Percentiles rank a stretch among this genome's conserved stretches.
Evolutionary conservation across 2,797 vertebrate genomes (phyloP).

Genomic region (Mormyrops attenuatus): DNA sequence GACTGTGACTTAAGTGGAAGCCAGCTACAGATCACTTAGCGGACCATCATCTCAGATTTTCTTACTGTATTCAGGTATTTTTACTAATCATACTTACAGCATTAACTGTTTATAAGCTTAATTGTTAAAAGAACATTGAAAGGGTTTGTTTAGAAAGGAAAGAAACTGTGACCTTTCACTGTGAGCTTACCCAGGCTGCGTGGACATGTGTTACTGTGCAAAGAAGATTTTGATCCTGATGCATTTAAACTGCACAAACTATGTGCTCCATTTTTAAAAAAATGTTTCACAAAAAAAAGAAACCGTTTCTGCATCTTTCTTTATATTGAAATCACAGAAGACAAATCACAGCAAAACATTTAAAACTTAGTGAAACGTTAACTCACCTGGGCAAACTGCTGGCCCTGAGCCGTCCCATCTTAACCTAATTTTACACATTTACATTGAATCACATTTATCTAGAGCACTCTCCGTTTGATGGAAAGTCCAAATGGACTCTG

Average conservation of each 20-base stretch:
- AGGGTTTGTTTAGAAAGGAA: background rate
- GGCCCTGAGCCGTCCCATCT: background rate
- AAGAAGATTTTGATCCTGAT: background rate
- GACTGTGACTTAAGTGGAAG: background rate
- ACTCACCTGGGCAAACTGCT: background rate
- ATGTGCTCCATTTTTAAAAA: background rate
- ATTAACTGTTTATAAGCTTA: background rate
- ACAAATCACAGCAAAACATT: background rate
- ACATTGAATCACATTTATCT: background rate
- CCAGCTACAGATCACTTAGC: background rate
- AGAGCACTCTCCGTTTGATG: background rate
- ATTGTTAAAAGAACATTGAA: background rate
- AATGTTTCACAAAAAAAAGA: background rate
- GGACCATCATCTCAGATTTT: background rate
- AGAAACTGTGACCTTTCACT: background rate
- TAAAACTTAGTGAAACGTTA: background rate
- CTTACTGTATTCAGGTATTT: conserved; percentile 2
- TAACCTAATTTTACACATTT: background rate
- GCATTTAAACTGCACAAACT: background rate
- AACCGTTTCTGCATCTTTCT: background rate
- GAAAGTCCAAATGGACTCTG: background rate
- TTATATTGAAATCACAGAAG: background rate
- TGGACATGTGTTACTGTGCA: background rate
- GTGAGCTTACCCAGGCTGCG: background rate
- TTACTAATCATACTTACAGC: background rate